Evolutionary conservation across 2,888 invertebrate species (phyloP).

Genomic region (Ophioninae sp.): DNA sequence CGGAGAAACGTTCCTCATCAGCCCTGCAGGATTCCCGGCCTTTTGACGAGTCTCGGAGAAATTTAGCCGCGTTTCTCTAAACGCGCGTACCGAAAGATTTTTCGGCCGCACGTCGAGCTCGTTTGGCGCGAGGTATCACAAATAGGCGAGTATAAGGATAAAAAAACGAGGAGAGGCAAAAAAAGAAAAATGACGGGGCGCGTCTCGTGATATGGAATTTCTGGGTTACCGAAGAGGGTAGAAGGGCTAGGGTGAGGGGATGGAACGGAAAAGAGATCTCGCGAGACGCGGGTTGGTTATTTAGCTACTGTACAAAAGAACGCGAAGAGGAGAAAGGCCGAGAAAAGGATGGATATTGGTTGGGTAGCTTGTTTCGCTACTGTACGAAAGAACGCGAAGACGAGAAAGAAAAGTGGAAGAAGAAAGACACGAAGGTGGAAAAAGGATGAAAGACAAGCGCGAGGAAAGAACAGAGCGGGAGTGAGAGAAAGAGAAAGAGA

Average conservation of each 20-base stretch:
- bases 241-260: constrained; percentile 30
- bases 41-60: constrained; percentile 9
- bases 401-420: constrained; percentile 47
- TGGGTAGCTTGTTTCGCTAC: constrained; percentile 62
- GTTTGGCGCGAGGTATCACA: constrained; percentile 52
- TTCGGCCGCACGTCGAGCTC: constrained; percentile 53
- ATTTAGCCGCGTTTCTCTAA: constrained; percentile 26
- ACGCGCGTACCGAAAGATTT: constrained; percentile 18
- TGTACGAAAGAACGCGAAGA: constrained; percentile 55
- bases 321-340: constrained; percentile 39
- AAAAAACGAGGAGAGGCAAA: constrained; percentile 25
- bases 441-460: constrained; percentile 42
- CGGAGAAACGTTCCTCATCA: not conserved
- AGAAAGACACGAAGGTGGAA: constrained; percentile 44
- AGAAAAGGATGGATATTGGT: constrained; percentile 45
- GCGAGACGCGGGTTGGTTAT: constrained; percentile 60
- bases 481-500: constrained; percentile 34
- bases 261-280: constrained; percentile 47
- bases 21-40: not conserved
- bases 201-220: constrained; percentile 62
- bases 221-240: constrained; percentile 60
- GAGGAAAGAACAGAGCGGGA: constrained; percentile 43
- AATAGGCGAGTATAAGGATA: not conserved
- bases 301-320: constrained; percentile 62
- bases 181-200: constrained; percentile 15